phyloP scores from a whole-genome alignment of 2,113 vertebrate genomes.

The Uria lomvia region DNA sequence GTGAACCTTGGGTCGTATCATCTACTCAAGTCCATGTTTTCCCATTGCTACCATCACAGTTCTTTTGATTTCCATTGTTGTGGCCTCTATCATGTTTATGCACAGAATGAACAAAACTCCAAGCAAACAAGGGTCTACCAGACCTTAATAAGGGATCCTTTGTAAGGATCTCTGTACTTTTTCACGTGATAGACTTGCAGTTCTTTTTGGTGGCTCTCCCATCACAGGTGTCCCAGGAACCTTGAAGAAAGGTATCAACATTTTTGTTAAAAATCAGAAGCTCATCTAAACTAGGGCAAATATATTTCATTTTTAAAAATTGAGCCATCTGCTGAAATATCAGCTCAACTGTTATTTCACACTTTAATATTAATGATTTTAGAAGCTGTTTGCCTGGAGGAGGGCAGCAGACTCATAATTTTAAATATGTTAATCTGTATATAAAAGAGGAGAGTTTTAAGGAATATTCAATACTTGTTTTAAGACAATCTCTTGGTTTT shows the following conservation, averaged over 20 bases:
- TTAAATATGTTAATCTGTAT: not conserved
- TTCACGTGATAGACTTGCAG: not conserved
- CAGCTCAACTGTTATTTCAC: not conserved
- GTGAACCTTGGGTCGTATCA: not conserved
- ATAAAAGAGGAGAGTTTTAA: not conserved
- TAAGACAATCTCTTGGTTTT: not conserved
- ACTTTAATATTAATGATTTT: not conserved
- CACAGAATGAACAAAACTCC: not conserved
- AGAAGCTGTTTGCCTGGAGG: not conserved
- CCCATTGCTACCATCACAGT: not conserved
- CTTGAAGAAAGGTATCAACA: not conserved
- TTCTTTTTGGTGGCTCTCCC: not conserved
- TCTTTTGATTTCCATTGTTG: not conserved
- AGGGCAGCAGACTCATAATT: not conserved
- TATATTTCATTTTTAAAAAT: not conserved
- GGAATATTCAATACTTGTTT: not conserved
- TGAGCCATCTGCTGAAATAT: not conserved
- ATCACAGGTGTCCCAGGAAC: not conserved
- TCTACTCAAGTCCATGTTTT: not conserved
- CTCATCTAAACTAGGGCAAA: not conserved
- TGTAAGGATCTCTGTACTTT: not conserved
- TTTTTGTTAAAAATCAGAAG: not conserved
- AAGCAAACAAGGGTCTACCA: not conserved
- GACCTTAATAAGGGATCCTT: not conserved
- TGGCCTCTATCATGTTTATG: not conserved